These are phyloP conservation scores for Vollenhovia emeryi DNA, from an alignment of 1,140 invertebrate species.

Conservation along the genomic window DNA sequence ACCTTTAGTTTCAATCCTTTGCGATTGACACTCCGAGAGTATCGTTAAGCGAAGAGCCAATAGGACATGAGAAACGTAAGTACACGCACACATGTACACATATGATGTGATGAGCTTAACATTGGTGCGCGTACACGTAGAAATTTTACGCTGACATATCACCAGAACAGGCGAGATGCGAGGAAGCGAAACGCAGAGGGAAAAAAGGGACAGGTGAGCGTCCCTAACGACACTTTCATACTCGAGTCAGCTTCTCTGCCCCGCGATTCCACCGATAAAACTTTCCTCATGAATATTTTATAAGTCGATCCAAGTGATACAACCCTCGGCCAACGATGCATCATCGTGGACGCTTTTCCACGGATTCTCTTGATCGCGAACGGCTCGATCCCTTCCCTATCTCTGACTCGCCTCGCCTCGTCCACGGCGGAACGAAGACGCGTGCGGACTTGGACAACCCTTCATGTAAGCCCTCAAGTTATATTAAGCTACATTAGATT, in stretches of 20 bases:
- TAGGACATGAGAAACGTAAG: background rate
- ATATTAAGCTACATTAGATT: constrained; percentile 23
- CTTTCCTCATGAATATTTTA: constrained; percentile 71
- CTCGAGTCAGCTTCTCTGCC: constrained; percentile 34
- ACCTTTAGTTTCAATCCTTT: background rate
- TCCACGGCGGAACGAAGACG: background rate
- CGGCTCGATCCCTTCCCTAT: constrained; percentile 23
- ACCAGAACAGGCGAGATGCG: background rate
- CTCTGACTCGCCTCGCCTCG: background rate
- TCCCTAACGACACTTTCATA: constrained; percentile 55
- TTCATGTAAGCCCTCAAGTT: constrained; percentile 11
- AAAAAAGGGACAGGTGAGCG: constrained; percentile 38
- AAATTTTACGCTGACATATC: background rate
- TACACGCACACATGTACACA: background rate
- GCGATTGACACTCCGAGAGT: background rate
- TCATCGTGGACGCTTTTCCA: constrained; percentile 24
- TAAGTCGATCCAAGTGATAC: constrained; percentile 58
- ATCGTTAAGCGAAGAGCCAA: background rate
- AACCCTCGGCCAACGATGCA: constrained; percentile 44
- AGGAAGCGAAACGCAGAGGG: background rate
- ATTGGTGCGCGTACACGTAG: background rate
- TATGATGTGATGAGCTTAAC: background rate
- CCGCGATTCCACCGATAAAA: constrained; percentile 46
- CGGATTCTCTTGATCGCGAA: constrained; percentile 36
- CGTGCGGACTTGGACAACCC: background rate